Conservation (phyloP, 2,797 vertebrate species). For the Antennarius maculatus region DNA sequence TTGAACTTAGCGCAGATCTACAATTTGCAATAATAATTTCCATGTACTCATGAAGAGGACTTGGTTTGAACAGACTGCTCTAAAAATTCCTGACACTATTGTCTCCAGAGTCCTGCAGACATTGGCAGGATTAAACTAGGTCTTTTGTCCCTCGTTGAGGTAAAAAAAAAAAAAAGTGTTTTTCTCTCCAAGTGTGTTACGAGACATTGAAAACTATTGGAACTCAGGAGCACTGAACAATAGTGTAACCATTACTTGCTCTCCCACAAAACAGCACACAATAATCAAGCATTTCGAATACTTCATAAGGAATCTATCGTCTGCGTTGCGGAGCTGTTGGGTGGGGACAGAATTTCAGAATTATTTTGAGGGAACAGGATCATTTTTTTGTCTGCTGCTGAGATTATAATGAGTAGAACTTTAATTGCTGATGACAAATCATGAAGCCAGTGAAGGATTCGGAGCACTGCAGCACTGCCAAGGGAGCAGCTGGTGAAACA, state of each 20-base stretch:
- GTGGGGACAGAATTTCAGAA: conserved; percentile 7
- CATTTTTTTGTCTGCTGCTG: conserved; percentile 13
- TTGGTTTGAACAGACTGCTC: conserved; percentile 33
- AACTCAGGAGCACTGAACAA: neutral
- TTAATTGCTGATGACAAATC: conserved; percentile 71
- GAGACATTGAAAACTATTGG: conserved; percentile 17
- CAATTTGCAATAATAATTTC: conserved; percentile 14
- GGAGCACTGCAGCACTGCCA: conserved; percentile 47
- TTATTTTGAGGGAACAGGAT: conserved; percentile 33
- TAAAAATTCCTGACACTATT: conserved; percentile 3
- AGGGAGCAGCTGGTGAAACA: conserved; percentile 73
- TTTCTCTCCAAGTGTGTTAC: conserved; percentile 13
- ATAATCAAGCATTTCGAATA: neutral
- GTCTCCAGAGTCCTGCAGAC: conserved; percentile 14
- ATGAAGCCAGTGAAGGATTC: conserved; percentile 48
- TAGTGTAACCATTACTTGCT: conserved; percentile 18
- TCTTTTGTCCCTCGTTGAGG: conserved; percentile 16
- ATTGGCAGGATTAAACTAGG: conserved; percentile 19
- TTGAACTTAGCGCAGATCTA: conserved; percentile 26
- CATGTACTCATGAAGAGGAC: conserved; percentile 20
- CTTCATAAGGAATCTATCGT: conserved; percentile 4
- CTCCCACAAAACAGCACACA: conserved; percentile 22
- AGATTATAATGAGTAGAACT: conserved; percentile 52
- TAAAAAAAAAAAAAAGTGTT: conserved; percentile 9
- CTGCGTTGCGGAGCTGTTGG: conserved; percentile 1